Evolutionary conservation across 2,113 vertebrate genomes (phyloP).

Genomic region (Aldabrachelys gigantea): DNA sequence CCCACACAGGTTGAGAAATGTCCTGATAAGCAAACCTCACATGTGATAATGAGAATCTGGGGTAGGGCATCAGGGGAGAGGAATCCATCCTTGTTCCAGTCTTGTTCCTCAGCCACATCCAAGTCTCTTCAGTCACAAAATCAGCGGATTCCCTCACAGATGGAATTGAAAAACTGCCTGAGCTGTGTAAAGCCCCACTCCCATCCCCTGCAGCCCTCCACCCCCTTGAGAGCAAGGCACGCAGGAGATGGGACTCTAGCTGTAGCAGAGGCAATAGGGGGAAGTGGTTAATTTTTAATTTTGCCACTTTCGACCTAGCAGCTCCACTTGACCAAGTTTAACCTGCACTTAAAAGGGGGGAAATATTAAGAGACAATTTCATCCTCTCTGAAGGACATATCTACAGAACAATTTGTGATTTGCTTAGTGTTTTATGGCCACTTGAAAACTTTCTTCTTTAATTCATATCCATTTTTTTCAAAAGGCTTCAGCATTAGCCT

Average conservation of each 20-base stretch:
- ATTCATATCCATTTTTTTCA: background rate
- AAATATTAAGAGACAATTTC: background rate
- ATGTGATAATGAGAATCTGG: accelerated
- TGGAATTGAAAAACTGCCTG: background rate
- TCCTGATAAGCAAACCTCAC: background rate
- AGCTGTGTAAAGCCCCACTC: background rate
- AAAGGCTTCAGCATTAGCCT: accelerated
- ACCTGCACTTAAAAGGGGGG: background rate
- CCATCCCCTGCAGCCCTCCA: accelerated
- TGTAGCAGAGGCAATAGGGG: conserved; percentile 2
- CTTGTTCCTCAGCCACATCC: background rate
- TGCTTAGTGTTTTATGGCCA: background rate
- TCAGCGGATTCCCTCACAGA: background rate
- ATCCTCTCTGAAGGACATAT: accelerated
- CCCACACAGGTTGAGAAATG: background rate
- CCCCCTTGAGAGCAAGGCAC: background rate
- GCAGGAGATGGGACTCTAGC: background rate
- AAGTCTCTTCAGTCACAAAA: background rate
- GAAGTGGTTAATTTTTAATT: conserved; percentile 46
- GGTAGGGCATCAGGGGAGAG: accelerated
- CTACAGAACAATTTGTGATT: background rate
- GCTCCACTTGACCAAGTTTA: conserved; percentile 36
- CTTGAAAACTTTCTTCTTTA: conserved; percentile 28
- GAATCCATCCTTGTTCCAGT: background rate
- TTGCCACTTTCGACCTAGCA: background rate